A percentile compares a stretch with the other conserved stretches of the same genome.
phyloP scores from a whole-genome alignment of 1,140 invertebrate species.

The Lucilia cuprina region DNA sequence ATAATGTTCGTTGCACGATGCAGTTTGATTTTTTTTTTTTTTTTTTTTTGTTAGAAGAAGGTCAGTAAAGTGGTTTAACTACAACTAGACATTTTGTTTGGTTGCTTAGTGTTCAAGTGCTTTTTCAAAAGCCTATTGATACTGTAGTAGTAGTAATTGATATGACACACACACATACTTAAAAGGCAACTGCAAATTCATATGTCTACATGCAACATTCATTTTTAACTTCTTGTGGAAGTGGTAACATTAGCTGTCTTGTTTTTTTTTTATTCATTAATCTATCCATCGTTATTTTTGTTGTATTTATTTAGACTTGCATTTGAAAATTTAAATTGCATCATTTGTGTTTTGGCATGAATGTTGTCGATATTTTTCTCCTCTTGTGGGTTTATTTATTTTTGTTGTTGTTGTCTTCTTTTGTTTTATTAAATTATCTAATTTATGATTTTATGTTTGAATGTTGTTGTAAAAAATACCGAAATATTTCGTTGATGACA shows the following conservation, averaged over 20 bases:
- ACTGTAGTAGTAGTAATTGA: background rate
- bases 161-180: background rate
- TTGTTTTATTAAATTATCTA: background rate
- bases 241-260: slow-evolving; percentile 1
- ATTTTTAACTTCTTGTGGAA: slow-evolving; percentile 14
- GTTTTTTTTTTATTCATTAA: background rate
- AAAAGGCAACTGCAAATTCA: background rate
- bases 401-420: background rate
- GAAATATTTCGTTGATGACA: background rate
- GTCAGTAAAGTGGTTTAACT: slow-evolving; percentile 11
- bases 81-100: background rate
- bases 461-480: background rate
- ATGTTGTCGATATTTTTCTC: background rate
- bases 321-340: slow-evolving; percentile 14
- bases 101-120: background rate
- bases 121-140: background rate
- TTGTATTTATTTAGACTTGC: background rate
- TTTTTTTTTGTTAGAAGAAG: background rate
- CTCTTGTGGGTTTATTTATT: background rate
- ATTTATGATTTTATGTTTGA: background rate
- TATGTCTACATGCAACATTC: background rate
- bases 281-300: background rate
- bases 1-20: background rate
- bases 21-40: background rate
- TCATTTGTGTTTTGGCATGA: background rate